Base-by-base conservation (phyloP, 2,888 invertebrate species). In the Ectemnius cavifrons region DNA sequence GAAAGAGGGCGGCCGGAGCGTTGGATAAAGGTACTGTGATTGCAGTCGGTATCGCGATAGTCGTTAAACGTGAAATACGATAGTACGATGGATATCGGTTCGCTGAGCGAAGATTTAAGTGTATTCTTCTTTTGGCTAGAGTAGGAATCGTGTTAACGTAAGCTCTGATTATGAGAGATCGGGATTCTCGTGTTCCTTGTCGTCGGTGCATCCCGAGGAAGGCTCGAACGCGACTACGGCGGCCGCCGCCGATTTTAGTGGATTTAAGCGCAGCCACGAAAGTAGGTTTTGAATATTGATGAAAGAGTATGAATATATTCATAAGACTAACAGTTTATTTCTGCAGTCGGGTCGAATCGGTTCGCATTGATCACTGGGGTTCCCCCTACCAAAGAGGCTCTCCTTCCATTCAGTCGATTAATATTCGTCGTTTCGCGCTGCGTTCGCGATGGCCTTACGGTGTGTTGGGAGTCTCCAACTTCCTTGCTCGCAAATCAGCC, bases 241-340 rank as follows among this genome's bases (percentile, higher is more conserved):
- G 71, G 63, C 65, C 0, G 63, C 65, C 0, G 37, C 37, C 77
- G 79, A 79, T 82, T 82, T 82, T 75, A 71, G 75, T 68, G 71
- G 69, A 77, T 81, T 82, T 73, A 79, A 82, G 73, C 68, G 73
- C 69, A 80, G 77, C 52, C 68, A 65, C 73, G 79, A 78, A 83
- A 83, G 81, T 82, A 79, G 83, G 75, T 81, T 77, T 75, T 83
- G 82, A 83, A 83, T 83, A 83, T 83, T 83, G 82, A 83, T 81
- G 83, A 81, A 74, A 64, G 67, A 70, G 73, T 81, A 83, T 83
- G 82, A 83, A 83, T 83, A 83, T 79, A 83, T 83, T 83, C 82
- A 83, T 82, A 74, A 74, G 75, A 63, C 83, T 79, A 83, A 82
- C 83, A 83, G 83, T 82, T 82, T 82, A 77, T 82, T 82, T 83